Percentiles rank a stretch among this genome's conserved stretches.
Evolutionary conservation across 2,888 invertebrate genomes (phyloP).

Genomic region (Himalopsyche kuldschensis): DNA sequence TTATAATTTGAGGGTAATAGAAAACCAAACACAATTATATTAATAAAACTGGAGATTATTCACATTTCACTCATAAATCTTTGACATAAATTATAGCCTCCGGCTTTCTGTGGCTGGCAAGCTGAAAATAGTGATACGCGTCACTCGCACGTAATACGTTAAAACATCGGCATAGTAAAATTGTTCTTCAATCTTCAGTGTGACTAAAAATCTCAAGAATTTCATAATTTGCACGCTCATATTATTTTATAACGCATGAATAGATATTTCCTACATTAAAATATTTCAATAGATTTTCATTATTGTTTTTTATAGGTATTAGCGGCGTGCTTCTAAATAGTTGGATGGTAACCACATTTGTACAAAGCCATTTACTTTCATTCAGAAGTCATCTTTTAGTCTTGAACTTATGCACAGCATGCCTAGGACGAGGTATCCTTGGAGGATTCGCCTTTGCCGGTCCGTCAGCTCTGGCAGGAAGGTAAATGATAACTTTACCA

Average conservation of each 20-base stretch:
- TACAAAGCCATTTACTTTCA: conserved; percentile 58
- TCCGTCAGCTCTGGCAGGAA: conserved; percentile 57
- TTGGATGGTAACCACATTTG: conserved; percentile 60
- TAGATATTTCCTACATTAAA: neutral
- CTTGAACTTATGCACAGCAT: conserved; percentile 58
- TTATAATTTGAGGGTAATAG: too few relatives aligned
- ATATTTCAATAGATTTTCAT: conserved; percentile 6
- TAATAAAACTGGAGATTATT: too few relatives aligned
- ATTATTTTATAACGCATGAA: conserved; percentile 33
- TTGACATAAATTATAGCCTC: too few relatives aligned
- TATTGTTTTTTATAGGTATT: conserved; percentile 49
- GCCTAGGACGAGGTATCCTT: conserved; percentile 57
- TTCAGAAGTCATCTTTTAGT: conserved; percentile 59
- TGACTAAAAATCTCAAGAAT: neutral
- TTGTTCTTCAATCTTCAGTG: too few relatives aligned
- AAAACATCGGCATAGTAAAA: too few relatives aligned
- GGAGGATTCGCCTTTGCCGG: conserved; percentile 59
- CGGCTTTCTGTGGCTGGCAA: too few relatives aligned
- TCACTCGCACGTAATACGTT: too few relatives aligned
- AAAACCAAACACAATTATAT: too few relatives aligned
- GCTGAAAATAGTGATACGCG: too few relatives aligned
- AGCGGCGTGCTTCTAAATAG: conserved; percentile 60
- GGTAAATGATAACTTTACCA: conserved; percentile 47
- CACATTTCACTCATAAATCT: too few relatives aligned
- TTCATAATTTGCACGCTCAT: conserved; percentile 13